phyloP scores from a whole-genome alignment of 2,888 invertebrate species.

The Aphidoletes aphidimyza region DNA sequence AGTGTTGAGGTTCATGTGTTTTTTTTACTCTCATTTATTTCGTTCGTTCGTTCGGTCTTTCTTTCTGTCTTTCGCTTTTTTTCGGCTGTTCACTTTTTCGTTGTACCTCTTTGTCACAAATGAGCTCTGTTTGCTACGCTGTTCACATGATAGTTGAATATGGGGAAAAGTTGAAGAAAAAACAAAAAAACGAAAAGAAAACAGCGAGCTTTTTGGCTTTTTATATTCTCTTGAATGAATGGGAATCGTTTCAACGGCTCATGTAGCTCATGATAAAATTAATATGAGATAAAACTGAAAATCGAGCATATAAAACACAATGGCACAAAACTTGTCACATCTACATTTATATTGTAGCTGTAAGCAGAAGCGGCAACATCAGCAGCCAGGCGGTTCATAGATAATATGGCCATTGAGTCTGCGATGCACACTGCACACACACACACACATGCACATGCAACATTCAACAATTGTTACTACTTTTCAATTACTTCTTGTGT shows the following conservation, averaged over 20 bases:
- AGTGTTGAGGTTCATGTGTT: constrained; percentile 23
- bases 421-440: background rate
- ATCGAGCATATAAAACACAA: constrained; percentile 9
- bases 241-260: background rate
- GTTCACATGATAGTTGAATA: background rate
- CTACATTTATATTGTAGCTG: background rate
- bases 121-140: background rate
- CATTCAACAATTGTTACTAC: background rate
- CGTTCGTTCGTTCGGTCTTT: background rate
- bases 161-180: background rate
- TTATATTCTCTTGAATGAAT: background rate
- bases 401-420: background rate
- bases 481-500: constrained; percentile 48
- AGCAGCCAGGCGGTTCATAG: background rate
- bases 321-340: constrained; percentile 26
- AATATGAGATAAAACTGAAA: background rate
- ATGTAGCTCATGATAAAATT: background rate
- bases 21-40: too few relatives aligned
- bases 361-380: background rate
- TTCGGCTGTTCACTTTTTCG: background rate
- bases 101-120: background rate
- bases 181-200: background rate
- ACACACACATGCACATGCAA: background rate
- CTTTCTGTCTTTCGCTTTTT: background rate
- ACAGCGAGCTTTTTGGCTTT: background rate